A percentile compares a stretch with the other conserved stretches of the same genome.
Conservation (phyloP, 2,888 invertebrate genomes). For the Dasysyrphus tricinctus region DNA sequence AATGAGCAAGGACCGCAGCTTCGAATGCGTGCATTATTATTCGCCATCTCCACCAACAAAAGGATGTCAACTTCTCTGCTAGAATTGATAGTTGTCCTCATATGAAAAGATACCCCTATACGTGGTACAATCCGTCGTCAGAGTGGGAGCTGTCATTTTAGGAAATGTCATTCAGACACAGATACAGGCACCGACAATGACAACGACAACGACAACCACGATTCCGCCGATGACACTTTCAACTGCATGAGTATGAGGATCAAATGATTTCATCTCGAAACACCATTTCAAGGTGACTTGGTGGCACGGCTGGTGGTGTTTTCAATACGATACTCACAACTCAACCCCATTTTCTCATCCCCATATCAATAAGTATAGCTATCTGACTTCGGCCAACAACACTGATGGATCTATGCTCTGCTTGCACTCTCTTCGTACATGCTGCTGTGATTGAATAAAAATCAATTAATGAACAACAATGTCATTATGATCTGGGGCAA, state of each 20-base stretch:
- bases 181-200: not conserved
- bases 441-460: slow-evolving; percentile 56
- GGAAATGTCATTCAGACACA: slow-evolving; percentile 46
- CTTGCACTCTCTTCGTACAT: not conserved
- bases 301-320: not conserved
- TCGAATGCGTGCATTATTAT: slow-evolving; percentile 31
- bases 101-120: not conserved
- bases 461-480: slow-evolving; percentile 68
- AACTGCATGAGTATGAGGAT: slow-evolving; percentile 16
- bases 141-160: slow-evolving; percentile 18
- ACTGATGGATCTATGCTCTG: slow-evolving; percentile 1
- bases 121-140: not conserved
- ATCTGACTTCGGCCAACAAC: not conserved
- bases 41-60: slow-evolving; percentile 11
- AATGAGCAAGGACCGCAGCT: slow-evolving; percentile 43
- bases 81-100: slow-evolving; percentile 36
- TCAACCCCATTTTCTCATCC: slow-evolving; percentile 8
- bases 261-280: slow-evolving; percentile 23
- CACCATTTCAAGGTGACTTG: slow-evolving; percentile 49
- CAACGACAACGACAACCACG: not conserved
- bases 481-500: slow-evolving; percentile 56
- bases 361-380: slow-evolving; percentile 28
- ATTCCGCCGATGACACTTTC: slow-evolving; percentile 13
- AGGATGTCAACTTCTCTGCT: slow-evolving; percentile 49
- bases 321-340: slow-evolving; percentile 18